A percentile compares a stretch with the other conserved stretches of the same genome.
Evolutionary conservation across 2,113 vertebrate genomes (phyloP).

Genomic region (Oreamnos americanus): DNA sequence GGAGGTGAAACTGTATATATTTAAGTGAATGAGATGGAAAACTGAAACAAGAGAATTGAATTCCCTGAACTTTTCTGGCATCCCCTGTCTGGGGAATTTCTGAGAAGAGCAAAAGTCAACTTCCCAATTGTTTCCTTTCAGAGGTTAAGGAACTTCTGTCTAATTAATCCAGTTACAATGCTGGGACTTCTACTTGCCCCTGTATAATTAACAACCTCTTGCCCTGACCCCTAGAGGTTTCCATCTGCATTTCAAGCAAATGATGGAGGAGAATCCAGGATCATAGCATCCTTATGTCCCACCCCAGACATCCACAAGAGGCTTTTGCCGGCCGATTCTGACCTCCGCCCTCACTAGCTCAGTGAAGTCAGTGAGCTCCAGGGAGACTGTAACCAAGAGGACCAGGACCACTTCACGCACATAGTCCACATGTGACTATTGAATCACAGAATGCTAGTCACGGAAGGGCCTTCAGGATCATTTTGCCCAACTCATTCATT

Average conservation of each 20-base stretch:
- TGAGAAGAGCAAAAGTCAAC: not conserved
- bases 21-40: not conserved
- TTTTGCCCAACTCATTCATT: not conserved
- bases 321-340: not conserved
- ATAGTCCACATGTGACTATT: not conserved
- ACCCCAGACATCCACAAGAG: not conserved
- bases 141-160: not conserved
- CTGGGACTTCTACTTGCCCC: not conserved
- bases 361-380: not conserved
- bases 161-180: constrained; percentile 55
- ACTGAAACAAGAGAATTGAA: constrained; percentile 5
- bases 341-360: not conserved
- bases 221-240: not conserved
- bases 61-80: constrained; percentile 19
- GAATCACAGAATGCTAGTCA: not conserved
- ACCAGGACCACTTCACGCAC: not conserved
- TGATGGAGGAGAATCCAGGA: not conserved
- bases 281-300: not conserved
- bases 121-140: not conserved
- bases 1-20: not conserved
- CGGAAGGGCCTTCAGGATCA: not conserved
- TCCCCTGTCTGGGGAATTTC: not conserved
- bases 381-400: not conserved
- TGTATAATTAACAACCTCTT: not conserved
- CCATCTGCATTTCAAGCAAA: not conserved